Conservation (phyloP, 2,888 invertebrate species). For the Ligdia adustata region DNA sequence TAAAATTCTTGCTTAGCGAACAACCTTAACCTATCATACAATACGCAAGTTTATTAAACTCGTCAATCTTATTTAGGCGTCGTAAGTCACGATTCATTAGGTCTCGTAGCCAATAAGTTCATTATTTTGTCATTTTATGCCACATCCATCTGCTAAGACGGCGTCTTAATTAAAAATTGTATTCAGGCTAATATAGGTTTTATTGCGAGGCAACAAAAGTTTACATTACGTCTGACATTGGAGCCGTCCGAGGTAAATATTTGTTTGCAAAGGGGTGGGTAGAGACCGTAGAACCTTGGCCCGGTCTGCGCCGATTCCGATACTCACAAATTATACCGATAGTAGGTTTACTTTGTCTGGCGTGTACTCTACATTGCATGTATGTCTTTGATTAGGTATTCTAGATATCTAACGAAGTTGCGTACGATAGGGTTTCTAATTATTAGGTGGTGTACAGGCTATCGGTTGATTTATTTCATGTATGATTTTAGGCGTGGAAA, state of each 20-base stretch:
- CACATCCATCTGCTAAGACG: constrained; percentile 10
- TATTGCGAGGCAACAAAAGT: constrained; percentile 35
- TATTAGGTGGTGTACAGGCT: too few species aligned
- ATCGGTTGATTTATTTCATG: constrained; percentile 4
- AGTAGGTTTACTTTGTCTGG: constrained; percentile 35
- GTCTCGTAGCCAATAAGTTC: constrained; percentile 16
- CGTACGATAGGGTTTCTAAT: neutral
- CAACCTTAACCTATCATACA: too few species aligned
- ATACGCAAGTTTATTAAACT: neutral
- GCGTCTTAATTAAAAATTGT: constrained; percentile 44
- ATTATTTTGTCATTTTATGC: constrained; percentile 12
- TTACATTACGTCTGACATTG: constrained; percentile 34
- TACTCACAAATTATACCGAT: constrained; percentile 32
- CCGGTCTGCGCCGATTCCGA: constrained; percentile 35
- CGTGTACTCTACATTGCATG: too few species aligned
- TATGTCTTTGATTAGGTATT: constrained; percentile 19
- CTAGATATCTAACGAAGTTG: constrained; percentile 9
- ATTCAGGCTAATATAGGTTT: constrained; percentile 36
- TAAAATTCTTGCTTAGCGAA: too few species aligned
- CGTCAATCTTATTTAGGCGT: constrained; percentile 9
- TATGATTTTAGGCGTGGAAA: too few species aligned
- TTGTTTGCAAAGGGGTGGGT: constrained; percentile 40
- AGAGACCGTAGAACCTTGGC: constrained; percentile 40
- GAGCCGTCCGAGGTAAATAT: constrained; percentile 46
- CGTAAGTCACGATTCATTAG: constrained; percentile 20